Evolutionary conservation across 1,140 invertebrate genomes (phyloP).

Genomic region (Phymastichus coffea): DNA sequence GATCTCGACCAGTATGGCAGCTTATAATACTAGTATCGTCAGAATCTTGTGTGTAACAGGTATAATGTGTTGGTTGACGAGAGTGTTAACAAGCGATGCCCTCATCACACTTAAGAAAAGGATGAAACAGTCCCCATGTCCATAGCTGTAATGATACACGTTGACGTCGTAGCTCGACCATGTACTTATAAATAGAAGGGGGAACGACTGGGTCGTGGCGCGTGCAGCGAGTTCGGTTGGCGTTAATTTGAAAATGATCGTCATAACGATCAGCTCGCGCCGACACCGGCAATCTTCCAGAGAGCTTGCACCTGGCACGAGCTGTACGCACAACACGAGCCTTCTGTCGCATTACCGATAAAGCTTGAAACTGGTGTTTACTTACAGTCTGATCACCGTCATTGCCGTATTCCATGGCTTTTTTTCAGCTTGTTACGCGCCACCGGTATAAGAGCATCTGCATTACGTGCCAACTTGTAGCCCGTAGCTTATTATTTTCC

Average conservation of each 20-base stretch:
- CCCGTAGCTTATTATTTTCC: background rate
- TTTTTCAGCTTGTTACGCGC: background rate
- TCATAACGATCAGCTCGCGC: constrained; percentile 16
- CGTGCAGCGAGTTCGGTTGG: too few species aligned
- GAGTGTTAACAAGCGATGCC: constrained; percentile 4
- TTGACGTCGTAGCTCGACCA: background rate
- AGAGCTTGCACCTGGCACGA: constrained; percentile 20
- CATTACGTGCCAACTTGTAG: background rate
- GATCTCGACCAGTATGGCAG: too few species aligned
- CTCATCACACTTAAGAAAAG: constrained; percentile 16
- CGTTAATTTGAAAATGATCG: constrained; percentile 29
- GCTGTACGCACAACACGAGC: background rate
- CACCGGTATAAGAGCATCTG: background rate
- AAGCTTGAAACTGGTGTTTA: constrained; percentile 13
- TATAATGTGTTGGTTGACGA: too few species aligned
- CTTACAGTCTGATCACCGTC: constrained; percentile 9
- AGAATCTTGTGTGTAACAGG: too few species aligned
- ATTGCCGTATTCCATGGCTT: background rate
- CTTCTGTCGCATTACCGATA: constrained; percentile 2
- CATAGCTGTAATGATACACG: constrained; percentile 12
- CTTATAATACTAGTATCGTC: too few species aligned
- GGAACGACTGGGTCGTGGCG: background rate
- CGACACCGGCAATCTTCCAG: constrained; percentile 22
- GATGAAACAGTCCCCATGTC: constrained; percentile 12
- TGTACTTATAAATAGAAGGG: background rate